Conservation (phyloP, 2,888 invertebrate species). For the Aleiodes alternator region DNA sequence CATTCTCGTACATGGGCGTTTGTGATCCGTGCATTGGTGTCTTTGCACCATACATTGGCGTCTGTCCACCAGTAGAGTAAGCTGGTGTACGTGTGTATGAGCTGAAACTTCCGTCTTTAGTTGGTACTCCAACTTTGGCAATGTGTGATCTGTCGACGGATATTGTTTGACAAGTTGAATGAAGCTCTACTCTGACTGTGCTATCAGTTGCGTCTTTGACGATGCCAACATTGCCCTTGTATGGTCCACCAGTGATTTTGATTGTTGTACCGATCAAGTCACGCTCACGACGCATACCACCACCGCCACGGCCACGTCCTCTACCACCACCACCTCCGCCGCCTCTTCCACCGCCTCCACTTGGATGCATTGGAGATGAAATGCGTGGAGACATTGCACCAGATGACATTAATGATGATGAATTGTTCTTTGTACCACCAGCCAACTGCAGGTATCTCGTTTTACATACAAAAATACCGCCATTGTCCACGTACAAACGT, state of each 20-base stretch:
- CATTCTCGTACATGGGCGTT: slow-evolving; percentile 92
- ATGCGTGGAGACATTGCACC: slow-evolving; percentile 97
- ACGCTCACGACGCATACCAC: slow-evolving; percentile 87
- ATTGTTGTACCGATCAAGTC: slow-evolving; percentile 98
- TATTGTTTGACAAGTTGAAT: slow-evolving; percentile 98
- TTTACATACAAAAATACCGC: slow-evolving; percentile 98
- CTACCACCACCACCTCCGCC: slow-evolving; percentile 75
- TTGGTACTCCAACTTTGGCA: slow-evolving; percentile 84
- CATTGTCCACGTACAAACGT: slow-evolving; percentile 96
- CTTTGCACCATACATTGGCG: slow-evolving; percentile 91
- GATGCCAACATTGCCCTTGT: slow-evolving; percentile 98
- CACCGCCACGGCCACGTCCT: slow-evolving; percentile 78
- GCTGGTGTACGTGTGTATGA: slow-evolving; percentile 83
- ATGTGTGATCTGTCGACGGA: slow-evolving; percentile 95
- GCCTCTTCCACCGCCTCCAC: slow-evolving; percentile 75
- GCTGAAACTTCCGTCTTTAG: slow-evolving; percentile 82
- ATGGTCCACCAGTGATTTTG: slow-evolving; percentile 97
- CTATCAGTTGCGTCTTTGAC: slow-evolving; percentile 98
- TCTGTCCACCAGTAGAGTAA: slow-evolving; percentile 83
- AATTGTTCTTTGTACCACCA: slow-evolving; percentile 84
- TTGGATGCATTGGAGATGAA: slow-evolving; percentile 93
- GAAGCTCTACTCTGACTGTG: slow-evolving; percentile 96
- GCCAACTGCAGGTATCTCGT: slow-evolving; percentile 95
- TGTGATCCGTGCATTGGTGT: slow-evolving; percentile 95
- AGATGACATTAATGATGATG: slow-evolving; percentile 64